These are phyloP conservation scores for Chelon labrosus DNA, from an alignment of 2,797 vertebrate genomes.

Conservation along the genomic window DNA sequence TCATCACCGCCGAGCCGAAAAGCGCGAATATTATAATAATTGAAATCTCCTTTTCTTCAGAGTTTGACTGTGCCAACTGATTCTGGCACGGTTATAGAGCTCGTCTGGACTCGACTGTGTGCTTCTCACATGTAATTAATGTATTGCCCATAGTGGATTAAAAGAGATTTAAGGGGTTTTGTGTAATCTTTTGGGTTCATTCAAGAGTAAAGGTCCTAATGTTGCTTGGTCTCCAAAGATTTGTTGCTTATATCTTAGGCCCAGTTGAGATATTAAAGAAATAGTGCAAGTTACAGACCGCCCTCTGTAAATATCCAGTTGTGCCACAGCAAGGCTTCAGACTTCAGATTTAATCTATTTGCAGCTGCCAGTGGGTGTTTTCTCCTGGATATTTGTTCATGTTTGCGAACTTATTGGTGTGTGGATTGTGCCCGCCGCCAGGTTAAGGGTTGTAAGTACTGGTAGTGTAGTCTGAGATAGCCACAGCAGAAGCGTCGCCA, in stretches of 20 bases:
- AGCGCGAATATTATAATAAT: constrained; percentile 8
- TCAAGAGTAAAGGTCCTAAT: not conserved
- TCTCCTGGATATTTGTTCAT: constrained; percentile 45
- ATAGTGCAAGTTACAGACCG: not conserved
- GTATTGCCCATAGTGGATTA: not conserved
- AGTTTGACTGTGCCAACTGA: not conserved
- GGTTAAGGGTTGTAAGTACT: constrained; percentile 32
- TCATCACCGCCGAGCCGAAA: constrained; percentile 23
- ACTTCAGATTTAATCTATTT: constrained; percentile 10
- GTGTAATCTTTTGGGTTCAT: not conserved
- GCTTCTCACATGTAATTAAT: not conserved
- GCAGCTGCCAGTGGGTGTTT: constrained; percentile 26
- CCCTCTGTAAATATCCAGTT: constrained; percentile 8
- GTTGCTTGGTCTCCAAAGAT: not conserved
- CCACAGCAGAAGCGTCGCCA: constrained; percentile 30
- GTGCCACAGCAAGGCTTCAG: not conserved
- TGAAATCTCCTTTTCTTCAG: constrained; percentile 22
- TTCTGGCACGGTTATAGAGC: not conserved
- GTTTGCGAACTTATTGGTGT: constrained; percentile 27
- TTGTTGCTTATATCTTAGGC: not conserved
- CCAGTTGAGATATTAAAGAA: not conserved
- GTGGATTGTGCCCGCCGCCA: constrained; percentile 11
- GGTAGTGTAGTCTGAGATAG: constrained; percentile 26
- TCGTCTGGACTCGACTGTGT: not conserved
- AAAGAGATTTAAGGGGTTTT: not conserved